Percentiles rank a stretch among this genome's conserved stretches.
phyloP scores from a whole-genome alignment of 1,140 invertebrate genomes.

The Apis cerana region DNA sequence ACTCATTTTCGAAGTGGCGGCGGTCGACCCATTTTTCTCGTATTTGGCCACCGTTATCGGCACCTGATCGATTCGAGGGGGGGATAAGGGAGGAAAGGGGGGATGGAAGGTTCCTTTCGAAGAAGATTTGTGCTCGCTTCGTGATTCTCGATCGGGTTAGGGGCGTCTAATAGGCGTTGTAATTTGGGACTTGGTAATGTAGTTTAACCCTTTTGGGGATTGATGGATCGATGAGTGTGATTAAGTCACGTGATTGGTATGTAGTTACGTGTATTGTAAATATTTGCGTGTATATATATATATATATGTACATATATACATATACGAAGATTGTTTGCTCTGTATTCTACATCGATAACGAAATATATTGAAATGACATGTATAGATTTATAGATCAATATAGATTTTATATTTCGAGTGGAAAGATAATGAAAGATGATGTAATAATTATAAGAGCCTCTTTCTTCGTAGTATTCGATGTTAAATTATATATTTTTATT shows the following conservation, averaged over 20 bases:
- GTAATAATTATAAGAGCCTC: no score
- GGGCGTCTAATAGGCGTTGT: neutral
- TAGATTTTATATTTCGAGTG: no score
- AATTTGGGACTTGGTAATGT: neutral
- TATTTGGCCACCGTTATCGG: conserved; percentile 7
- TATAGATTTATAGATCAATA: no score
- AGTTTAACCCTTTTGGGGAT: neutral
- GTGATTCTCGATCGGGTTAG: neutral
- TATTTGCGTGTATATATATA: neutral
- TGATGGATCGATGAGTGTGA: neutral
- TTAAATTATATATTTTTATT: no score
- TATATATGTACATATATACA: no score
- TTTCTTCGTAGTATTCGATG: no score
- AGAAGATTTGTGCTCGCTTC: neutral
- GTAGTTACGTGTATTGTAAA: neutral
- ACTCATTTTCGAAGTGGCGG: conserved; percentile 56
- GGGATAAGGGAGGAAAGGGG: no score
- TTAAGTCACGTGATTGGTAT: neutral
- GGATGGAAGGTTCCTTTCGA: neutral
- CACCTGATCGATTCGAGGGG: neutral
- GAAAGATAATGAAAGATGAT: no score
- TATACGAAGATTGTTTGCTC: no score
- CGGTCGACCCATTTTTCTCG: conserved; percentile 34
- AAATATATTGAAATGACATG: no score
- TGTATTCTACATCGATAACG: no score